phyloP scores from a whole-genome alignment of 2,888 invertebrate genomes.

The Pseudococcus jackbeardsleyi region DNA sequence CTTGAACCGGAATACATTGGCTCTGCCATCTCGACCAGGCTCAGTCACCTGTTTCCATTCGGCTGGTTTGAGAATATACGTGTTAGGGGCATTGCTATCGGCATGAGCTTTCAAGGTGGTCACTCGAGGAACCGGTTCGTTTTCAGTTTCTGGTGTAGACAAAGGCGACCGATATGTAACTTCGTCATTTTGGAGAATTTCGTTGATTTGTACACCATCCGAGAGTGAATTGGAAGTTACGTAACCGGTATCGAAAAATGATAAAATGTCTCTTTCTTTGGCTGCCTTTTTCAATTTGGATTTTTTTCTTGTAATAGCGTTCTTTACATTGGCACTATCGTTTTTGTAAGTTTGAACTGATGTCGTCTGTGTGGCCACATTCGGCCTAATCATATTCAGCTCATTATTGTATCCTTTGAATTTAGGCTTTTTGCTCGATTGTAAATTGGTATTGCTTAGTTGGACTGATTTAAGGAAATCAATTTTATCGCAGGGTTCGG shows the following conservation, averaged over 20 bases:
- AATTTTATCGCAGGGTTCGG: background rate
- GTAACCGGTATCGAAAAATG: conserved; percentile 36
- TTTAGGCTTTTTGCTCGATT: background rate
- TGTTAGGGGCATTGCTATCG: background rate
- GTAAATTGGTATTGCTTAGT: conserved; percentile 28
- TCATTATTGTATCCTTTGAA: background rate
- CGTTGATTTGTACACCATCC: background rate
- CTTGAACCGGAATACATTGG: background rate
- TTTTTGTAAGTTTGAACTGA: background rate
- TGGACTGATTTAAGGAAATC: background rate
- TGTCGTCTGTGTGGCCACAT: background rate
- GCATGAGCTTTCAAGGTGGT: background rate
- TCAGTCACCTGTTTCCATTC: too few relatives aligned
- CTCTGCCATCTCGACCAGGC: too few relatives aligned
- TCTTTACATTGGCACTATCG: background rate
- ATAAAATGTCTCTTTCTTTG: conserved; percentile 25
- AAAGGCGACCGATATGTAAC: background rate
- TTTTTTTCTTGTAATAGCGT: background rate
- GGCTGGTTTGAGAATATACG: background rate
- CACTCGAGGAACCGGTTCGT: too few relatives aligned
- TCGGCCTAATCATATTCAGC: background rate
- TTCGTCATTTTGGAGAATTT: background rate
- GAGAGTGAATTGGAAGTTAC: background rate
- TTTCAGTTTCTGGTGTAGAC: background rate
- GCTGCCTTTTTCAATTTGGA: background rate